phyloP scores from a whole-genome alignment of 2,888 invertebrate species.

The Anodontia alba region DNA sequence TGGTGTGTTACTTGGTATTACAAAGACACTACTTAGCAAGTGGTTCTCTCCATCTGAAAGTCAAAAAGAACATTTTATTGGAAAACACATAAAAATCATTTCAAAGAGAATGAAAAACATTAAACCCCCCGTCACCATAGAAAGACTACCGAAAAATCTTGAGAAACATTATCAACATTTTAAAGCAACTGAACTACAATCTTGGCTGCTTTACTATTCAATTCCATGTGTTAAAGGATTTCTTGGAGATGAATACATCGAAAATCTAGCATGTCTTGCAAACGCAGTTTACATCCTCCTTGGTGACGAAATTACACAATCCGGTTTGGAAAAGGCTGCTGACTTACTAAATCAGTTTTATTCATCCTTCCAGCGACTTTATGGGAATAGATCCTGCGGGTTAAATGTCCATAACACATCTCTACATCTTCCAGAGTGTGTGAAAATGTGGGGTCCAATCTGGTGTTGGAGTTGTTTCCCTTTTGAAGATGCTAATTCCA shows the following conservation, averaged over 20 bases:
- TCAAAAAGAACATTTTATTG: constrained; percentile 42
- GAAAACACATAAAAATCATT: constrained; percentile 39
- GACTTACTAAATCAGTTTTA: constrained; percentile 41
- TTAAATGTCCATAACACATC: constrained; percentile 53
- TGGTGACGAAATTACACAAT: constrained; percentile 46
- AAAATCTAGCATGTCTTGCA: constrained; percentile 43
- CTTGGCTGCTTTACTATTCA: constrained; percentile 54
- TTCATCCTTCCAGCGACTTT: constrained; percentile 27
- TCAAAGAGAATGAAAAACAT: constrained; percentile 34
- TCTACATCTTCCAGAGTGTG: constrained; percentile 36
- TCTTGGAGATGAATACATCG: constrained; percentile 42
- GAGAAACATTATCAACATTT: constrained; percentile 55
- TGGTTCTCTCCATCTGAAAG: constrained; percentile 44
- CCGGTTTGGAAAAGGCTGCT: constrained; percentile 32
- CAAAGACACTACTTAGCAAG: constrained; percentile 37
- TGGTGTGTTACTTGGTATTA: constrained; percentile 37
- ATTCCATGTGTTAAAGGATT: constrained; percentile 55
- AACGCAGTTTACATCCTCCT: constrained; percentile 59
- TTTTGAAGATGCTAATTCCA: constrained; percentile 32
- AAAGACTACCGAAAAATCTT: constrained; percentile 56
- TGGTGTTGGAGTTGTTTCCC: constrained; percentile 46
- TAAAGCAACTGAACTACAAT: constrained; percentile 64
- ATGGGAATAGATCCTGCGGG: constrained; percentile 40
- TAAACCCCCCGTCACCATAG: constrained; percentile 51
- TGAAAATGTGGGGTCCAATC: constrained; percentile 24